Evolutionary conservation across 30 jellyfish, hydroid and myxozoan species (phyloP).

Genomic region (Cassiopea andromeda): DNA sequence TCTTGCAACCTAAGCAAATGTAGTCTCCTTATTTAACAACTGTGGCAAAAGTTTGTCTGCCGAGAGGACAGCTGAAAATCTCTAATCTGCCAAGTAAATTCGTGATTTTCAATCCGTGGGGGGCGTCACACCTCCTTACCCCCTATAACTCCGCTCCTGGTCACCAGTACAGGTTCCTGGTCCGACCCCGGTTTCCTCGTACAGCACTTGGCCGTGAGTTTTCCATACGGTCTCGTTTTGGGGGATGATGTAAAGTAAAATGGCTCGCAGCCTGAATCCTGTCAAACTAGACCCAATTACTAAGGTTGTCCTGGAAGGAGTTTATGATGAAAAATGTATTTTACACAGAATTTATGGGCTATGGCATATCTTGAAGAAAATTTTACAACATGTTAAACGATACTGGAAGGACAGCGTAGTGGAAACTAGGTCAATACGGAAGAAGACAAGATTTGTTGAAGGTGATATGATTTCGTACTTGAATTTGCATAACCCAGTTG

Average conservation of each 20-base stretch:
- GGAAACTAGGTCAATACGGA: not conserved
- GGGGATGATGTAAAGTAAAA: not conserved
- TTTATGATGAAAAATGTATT: constrained; percentile 53
- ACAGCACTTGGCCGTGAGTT: too few relatives aligned
- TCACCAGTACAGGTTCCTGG: too few relatives aligned
- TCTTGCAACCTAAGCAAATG: too few relatives aligned
- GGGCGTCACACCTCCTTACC: too few relatives aligned
- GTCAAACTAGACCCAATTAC: constrained; percentile 49
- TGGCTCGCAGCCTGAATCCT: not conserved
- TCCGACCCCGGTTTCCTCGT: too few relatives aligned
- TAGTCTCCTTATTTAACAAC: too few relatives aligned
- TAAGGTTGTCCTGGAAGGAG: constrained; percentile 68
- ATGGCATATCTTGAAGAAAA: constrained; percentile 59
- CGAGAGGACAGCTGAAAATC: too few relatives aligned
- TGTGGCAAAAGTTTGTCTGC: too few relatives aligned
- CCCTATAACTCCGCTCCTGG: too few relatives aligned
- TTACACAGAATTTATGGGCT: constrained; percentile 44
- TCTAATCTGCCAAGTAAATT: too few relatives aligned
- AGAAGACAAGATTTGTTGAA: not conserved
- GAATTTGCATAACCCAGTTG: constrained; percentile 7
- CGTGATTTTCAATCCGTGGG: too few relatives aligned
- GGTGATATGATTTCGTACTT: constrained; percentile 7
- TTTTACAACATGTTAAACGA: constrained; percentile 43
- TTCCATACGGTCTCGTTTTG: too few relatives aligned
- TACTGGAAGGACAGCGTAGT: constrained; percentile 45